Evolutionary conservation across 64 coral and sea anemone species (phyloP).

Genomic region (Montipora efflorescens): DNA sequence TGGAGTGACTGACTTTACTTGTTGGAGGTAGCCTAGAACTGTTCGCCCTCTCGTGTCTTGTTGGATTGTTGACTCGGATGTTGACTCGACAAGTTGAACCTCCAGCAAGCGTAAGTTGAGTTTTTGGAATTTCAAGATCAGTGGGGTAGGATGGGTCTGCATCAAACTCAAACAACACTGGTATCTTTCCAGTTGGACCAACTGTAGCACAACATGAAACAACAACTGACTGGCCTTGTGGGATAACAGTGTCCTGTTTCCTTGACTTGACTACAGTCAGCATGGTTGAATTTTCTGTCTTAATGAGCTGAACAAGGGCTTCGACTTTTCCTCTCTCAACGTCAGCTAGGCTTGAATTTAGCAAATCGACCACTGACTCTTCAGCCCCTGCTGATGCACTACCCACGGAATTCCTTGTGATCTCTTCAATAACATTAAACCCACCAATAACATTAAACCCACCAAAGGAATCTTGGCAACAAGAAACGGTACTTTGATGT

Average conservation of each 20-base stretch:
- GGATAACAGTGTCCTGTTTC: constrained; percentile 32
- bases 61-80: too few relatives aligned
- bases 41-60: too few relatives aligned
- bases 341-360: constrained; percentile 8
- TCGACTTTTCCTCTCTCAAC: constrained; percentile 28
- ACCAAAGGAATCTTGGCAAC: constrained; percentile 19
- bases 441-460: constrained; percentile 32
- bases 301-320: constrained; percentile 64
- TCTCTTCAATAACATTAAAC: constrained; percentile 74
- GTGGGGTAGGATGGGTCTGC: background rate
- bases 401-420: background rate
- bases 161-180: constrained; percentile 55
- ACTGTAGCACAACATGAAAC: constrained; percentile 39
- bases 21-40: too few relatives aligned
- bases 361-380: background rate
- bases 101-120: too few relatives aligned
- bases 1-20: too few relatives aligned
- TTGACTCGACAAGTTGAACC: too few relatives aligned
- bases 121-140: too few relatives aligned
- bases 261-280: constrained; percentile 1
- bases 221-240: constrained; percentile 33
- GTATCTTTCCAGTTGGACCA: constrained; percentile 25
- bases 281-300: background rate
- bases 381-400: constrained; percentile 10
- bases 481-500: constrained; percentile 66